A percentile compares a stretch with the other conserved stretches of the same genome.
Conservation (phyloP, 2,888 invertebrate species). For the Lottia gigantea region DNA sequence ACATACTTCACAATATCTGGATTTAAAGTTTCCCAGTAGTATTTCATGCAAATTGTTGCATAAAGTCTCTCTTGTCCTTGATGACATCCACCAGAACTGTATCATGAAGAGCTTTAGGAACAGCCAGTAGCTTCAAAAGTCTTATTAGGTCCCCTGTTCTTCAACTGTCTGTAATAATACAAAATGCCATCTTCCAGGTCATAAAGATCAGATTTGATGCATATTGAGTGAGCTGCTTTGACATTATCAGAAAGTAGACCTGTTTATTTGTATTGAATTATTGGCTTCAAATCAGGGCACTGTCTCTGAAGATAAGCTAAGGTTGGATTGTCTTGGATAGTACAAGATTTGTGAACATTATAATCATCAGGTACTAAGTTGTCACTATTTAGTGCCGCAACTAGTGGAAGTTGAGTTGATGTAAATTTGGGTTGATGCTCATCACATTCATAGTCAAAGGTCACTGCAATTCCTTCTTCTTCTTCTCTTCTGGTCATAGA, state of each 20-base stretch:
- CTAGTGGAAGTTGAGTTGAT: not conserved
- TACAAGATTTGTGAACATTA: not conserved
- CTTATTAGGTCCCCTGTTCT: conserved; percentile 12
- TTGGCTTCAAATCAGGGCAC: conserved; percentile 7
- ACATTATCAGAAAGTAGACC: not conserved
- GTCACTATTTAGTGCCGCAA: not conserved
- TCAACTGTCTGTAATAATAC: conserved; percentile 17
- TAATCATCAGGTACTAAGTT: not conserved
- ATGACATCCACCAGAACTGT: conserved; percentile 25
- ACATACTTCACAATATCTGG: conserved; percentile 23
- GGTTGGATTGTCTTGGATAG: not conserved
- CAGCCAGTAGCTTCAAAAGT: not conserved
- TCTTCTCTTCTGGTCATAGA: not conserved
- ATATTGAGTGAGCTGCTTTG: not conserved
- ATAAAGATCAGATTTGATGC: not conserved
- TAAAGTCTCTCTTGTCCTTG: conserved; percentile 18
- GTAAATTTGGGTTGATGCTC: not conserved
- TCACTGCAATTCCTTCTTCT: not conserved
- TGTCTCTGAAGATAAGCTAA: conserved; percentile 17
- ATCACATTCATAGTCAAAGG: not conserved
- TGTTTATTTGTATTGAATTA: not conserved
- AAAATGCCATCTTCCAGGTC: conserved; percentile 6
- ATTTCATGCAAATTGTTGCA: conserved; percentile 20
- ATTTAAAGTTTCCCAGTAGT: conserved; percentile 27
- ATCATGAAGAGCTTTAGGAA: conserved; percentile 23